Percentiles rank a stretch among this genome's conserved stretches.
Conservation (phyloP, 2,113 vertebrate species). For the Casuarius casuarius region DNA sequence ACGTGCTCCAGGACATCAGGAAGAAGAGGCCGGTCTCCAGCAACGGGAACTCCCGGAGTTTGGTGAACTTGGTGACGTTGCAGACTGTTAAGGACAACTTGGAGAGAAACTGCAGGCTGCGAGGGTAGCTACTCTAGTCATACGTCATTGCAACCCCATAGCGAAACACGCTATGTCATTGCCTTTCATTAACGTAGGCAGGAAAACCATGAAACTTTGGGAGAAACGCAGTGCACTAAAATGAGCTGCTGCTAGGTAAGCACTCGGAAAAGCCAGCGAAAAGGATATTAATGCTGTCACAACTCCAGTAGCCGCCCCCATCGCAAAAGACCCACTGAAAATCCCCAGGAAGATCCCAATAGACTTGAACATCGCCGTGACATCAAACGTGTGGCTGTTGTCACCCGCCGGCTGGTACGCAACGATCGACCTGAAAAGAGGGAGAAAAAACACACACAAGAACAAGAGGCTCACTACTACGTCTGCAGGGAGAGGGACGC, state of each 20-base stretch:
- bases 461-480: neutral
- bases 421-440: constrained; percentile 88
- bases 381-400: constrained; percentile 96
- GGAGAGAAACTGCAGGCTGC: neutral
- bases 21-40: constrained; percentile 97
- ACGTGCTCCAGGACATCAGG: constrained; percentile 99
- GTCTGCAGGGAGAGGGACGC: neutral
- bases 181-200: neutral
- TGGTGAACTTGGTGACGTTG: constrained; percentile 98
- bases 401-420: constrained; percentile 93
- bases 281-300: constrained; percentile 98
- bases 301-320: constrained; percentile 93
- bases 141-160: neutral
- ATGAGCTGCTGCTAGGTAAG: neutral
- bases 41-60: constrained; percentile 92
- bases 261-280: neutral
- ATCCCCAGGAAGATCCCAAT: constrained; percentile 95
- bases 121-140: neutral
- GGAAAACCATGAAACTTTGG: neutral
- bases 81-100: constrained; percentile 72
- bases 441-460: neutral
- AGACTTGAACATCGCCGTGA: constrained; percentile 93
- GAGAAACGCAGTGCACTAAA: neutral
- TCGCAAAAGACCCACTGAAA: constrained; percentile 97
- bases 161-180: neutral